These are phyloP conservation scores for Sapayoa aenigma DNA, from an alignment of 2,113 vertebrate species.

Conservation along the genomic window DNA sequence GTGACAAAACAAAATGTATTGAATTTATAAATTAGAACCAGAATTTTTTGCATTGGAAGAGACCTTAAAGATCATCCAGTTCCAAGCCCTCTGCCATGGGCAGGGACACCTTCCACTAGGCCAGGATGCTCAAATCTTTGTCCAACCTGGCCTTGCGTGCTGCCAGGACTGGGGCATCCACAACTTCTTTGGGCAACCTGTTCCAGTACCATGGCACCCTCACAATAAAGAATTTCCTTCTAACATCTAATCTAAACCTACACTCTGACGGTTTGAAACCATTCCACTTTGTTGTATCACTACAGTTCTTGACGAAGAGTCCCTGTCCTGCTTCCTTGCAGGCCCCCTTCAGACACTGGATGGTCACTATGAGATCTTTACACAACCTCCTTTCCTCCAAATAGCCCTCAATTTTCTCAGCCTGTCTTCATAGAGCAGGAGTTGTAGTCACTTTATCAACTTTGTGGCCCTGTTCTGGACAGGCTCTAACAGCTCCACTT, in stretches of 20 bases:
- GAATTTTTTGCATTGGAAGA: not conserved
- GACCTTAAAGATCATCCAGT: not conserved
- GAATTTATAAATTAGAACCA: not conserved
- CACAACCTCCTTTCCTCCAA: not conserved
- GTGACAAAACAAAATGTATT: not conserved
- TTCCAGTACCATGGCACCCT: not conserved
- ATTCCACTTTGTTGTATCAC: not conserved
- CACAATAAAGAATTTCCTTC: not conserved
- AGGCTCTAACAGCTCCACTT: not conserved
- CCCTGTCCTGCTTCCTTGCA: not conserved
- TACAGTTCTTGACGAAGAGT: not conserved
- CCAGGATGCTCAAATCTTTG: rapidly evolving
- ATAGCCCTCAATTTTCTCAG: not conserved
- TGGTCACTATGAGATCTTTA: not conserved
- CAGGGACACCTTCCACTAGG: not conserved
- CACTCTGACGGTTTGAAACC: not conserved
- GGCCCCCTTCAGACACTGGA: not conserved
- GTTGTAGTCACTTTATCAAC: too few species aligned
- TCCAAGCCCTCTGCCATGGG: not conserved
- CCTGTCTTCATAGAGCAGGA: not conserved
- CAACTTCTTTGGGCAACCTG: not conserved
- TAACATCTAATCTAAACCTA: not conserved
- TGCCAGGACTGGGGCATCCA: not conserved
- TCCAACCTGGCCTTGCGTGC: not conserved
- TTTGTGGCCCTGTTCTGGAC: not conserved